A percentile compares a stretch with the other conserved stretches of the same genome.
Conservation (phyloP, 2,888 invertebrate species). For the Polia nebulosa region DNA sequence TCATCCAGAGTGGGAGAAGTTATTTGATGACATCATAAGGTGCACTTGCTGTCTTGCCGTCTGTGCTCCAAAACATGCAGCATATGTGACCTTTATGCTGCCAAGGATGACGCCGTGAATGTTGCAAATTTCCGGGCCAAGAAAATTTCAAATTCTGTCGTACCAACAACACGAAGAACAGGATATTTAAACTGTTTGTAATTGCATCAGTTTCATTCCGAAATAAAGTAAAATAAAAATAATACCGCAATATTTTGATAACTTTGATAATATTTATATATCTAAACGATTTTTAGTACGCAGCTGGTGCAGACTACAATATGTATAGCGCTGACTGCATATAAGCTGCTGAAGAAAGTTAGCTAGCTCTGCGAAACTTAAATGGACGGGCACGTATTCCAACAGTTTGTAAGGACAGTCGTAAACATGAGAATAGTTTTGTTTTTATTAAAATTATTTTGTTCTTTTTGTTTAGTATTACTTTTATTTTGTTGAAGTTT, state of each 20-base stretch:
- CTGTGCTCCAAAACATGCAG: too few relatives aligned
- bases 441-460: slow-evolving; percentile 17
- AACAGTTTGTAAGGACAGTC: slow-evolving; percentile 40
- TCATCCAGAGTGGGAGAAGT: too few relatives aligned
- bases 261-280: slow-evolving; percentile 37
- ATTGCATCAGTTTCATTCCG: too few relatives aligned
- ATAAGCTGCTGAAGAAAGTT: slow-evolving; percentile 48
- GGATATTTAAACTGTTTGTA: too few relatives aligned
- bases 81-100: too few relatives aligned
- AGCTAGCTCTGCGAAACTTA: slow-evolving; percentile 37
- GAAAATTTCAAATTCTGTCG: too few relatives aligned
- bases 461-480: neutral
- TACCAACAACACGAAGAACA: too few relatives aligned
- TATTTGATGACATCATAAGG: too few relatives aligned
- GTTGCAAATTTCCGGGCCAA: too few relatives aligned
- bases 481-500: neutral
- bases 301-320: slow-evolving; percentile 49
- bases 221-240: neutral
- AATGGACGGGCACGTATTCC: slow-evolving; percentile 36
- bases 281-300: slow-evolving; percentile 44
- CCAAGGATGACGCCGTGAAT: too few relatives aligned
- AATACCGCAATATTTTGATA: slow-evolving; percentile 11
- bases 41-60: too few relatives aligned
- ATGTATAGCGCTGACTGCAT: slow-evolving; percentile 60
- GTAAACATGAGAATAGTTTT: slow-evolving; percentile 34